Conservation (phyloP, 92 coral and sea anemone species). For the Porites rus region DNA sequence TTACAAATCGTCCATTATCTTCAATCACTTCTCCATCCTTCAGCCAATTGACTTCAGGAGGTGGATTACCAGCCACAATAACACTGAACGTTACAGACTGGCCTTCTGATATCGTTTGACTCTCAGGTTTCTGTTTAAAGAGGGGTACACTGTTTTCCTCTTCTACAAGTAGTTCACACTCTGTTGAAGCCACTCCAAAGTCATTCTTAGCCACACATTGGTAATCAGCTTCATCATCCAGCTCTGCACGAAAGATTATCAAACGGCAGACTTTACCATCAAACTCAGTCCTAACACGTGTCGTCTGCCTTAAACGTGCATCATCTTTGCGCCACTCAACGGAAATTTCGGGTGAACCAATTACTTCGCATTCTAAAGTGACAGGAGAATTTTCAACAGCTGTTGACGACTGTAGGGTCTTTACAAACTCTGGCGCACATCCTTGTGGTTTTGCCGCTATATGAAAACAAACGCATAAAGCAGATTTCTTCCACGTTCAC, state of each 20-base stretch:
- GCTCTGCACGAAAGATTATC: constrained; percentile 52
- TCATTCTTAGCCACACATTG: constrained; percentile 88
- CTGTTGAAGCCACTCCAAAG: constrained; percentile 84
- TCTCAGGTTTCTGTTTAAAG: constrained; percentile 73
- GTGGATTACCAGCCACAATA: constrained; percentile 74
- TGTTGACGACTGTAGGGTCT: constrained; percentile 69
- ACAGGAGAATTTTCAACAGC: constrained; percentile 81
- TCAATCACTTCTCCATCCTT: constrained; percentile 63
- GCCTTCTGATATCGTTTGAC: constrained; percentile 70
- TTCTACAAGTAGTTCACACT: constrained; percentile 84
- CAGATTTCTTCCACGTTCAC: not conserved
- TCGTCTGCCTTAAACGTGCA: constrained; percentile 59
- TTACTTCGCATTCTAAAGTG: constrained; percentile 74
- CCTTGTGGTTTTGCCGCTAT: constrained; percentile 79
- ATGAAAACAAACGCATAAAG: constrained; percentile 40
- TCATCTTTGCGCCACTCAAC: constrained; percentile 96
- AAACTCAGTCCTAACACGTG: constrained; percentile 67
- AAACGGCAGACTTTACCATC: constrained; percentile 68
- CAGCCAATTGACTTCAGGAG: constrained; percentile 84
- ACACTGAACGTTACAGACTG: constrained; percentile 73
- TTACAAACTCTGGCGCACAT: constrained; percentile 80
- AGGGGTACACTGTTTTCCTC: constrained; percentile 71
- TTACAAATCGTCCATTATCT: constrained; percentile 75
- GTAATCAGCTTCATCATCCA: constrained; percentile 94
- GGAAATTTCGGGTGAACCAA: constrained; percentile 73